A percentile compares a stretch with the other conserved stretches of the same genome.
Conservation (phyloP, 2,888 invertebrate species). For the Caenorhabditis drosophilae region DNA sequence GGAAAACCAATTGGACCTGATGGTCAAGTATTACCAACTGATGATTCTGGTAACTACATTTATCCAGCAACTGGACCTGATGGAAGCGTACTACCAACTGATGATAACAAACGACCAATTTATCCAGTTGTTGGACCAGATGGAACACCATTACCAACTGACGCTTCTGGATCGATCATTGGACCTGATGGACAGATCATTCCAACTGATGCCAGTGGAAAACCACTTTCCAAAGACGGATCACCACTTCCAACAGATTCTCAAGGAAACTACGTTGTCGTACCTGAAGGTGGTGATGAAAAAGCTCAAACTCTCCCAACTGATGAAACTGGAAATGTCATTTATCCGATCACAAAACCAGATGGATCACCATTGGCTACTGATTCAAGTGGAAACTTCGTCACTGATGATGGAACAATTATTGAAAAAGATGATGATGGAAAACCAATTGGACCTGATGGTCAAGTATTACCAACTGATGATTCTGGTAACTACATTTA, state of each 20-base stretch:
- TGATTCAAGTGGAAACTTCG: slow-evolving; percentile 19
- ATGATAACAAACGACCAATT: slow-evolving; percentile 22
- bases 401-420: slow-evolving; percentile 15
- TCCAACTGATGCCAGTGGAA: slow-evolving; percentile 48
- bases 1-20: slow-evolving; percentile 23
- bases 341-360: slow-evolving; percentile 11
- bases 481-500: slow-evolving; percentile 28
- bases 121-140: slow-evolving; percentile 16
- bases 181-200: slow-evolving; percentile 39
- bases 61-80: slow-evolving; percentile 5
- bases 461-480: slow-evolving; percentile 26
- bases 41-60: slow-evolving; percentile 10
- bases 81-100: slow-evolving; percentile 24
- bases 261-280: slow-evolving; percentile 29
- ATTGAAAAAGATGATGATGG: slow-evolving; percentile 19
- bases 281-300: slow-evolving; percentile 23
- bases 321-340: slow-evolving; percentile 21
- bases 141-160: slow-evolving; percentile 14
- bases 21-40: slow-evolving; percentile 21
- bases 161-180: slow-evolving; percentile 30
- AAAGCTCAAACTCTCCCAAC: slow-evolving; percentile 9
- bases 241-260: slow-evolving; percentile 47
- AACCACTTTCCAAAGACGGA: slow-evolving; percentile 17
- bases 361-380: slow-evolving; percentile 13
- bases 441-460: slow-evolving; percentile 35